Conservation (phyloP, 1,140 invertebrate species). For the Leptinotarsa defecta region DNA sequence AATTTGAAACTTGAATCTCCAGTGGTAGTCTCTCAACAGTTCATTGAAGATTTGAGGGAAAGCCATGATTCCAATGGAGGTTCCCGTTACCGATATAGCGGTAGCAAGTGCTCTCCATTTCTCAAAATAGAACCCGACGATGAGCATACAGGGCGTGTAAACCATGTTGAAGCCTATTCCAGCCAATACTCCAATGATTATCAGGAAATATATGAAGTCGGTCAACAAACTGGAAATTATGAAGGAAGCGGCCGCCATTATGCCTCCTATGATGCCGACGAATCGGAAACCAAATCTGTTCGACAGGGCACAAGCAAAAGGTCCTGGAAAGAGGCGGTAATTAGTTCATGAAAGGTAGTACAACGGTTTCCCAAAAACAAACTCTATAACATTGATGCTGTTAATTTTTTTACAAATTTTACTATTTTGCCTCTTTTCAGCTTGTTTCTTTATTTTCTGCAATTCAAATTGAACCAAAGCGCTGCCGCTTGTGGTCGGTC, state of each 20-base stretch:
- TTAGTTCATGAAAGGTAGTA: too few relatives aligned
- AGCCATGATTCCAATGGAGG: constrained; percentile 75
- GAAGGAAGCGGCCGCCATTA: constrained; percentile 64
- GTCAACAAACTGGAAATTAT: constrained; percentile 62
- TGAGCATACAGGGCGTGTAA: constrained; percentile 81
- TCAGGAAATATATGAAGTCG: constrained; percentile 62
- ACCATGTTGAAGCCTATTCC: constrained; percentile 87
- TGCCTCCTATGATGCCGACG: constrained; percentile 69
- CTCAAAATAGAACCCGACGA: constrained; percentile 83
- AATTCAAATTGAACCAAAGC: too few relatives aligned
- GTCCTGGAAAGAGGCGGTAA: constrained; percentile 61
- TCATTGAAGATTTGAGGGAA: constrained; percentile 64
- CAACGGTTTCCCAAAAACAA: too few relatives aligned
- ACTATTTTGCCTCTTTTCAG: too few relatives aligned
- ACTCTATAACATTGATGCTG: too few relatives aligned
- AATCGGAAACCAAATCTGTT: constrained; percentile 76
- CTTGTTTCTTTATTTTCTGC: too few relatives aligned
- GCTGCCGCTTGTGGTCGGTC: too few relatives aligned
- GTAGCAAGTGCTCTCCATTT: constrained; percentile 76
- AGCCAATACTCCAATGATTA: constrained; percentile 69
- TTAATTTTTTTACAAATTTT: too few relatives aligned
- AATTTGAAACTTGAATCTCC: constrained; percentile 60
- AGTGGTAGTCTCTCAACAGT: constrained; percentile 59
- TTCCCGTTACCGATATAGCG: constrained; percentile 78
- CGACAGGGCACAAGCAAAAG: constrained; percentile 73